Conservation (phyloP, 2,113 vertebrate species). For the Piprites chloris region DNA sequence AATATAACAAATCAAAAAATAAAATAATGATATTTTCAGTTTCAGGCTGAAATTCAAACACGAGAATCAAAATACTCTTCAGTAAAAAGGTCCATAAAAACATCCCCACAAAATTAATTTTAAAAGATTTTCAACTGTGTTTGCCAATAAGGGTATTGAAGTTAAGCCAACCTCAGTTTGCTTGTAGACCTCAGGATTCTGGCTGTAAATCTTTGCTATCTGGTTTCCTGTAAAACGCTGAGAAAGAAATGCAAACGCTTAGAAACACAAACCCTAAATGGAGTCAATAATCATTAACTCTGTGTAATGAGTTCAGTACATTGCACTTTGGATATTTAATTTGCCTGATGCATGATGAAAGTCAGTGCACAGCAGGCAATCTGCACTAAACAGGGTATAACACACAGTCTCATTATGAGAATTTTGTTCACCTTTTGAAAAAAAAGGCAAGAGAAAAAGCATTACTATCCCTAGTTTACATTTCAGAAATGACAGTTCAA, state of each 20-base stretch:
- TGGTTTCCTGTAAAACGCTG: constrained; percentile 98
- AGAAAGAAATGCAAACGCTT: constrained; percentile 61
- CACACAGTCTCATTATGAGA: constrained; percentile 48
- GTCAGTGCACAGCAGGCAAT: constrained; percentile 44
- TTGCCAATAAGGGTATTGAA: constrained; percentile 1
- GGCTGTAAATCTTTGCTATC: constrained; percentile 87
- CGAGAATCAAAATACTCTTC: not conserved
- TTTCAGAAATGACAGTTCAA: constrained; percentile 50
- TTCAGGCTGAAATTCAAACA: not conserved
- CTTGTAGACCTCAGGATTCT: constrained; percentile 74
- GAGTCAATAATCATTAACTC: constrained; percentile 64
- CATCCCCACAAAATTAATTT: not conserved
- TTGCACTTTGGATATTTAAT: constrained; percentile 39
- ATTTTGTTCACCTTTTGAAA: constrained; percentile 59
- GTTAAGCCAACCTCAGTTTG: constrained; percentile 83
- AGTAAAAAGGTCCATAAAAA: not conserved
- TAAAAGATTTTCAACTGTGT: not conserved
- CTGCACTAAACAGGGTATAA: constrained; percentile 52
- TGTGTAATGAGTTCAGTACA: constrained; percentile 25
- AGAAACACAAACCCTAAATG: constrained; percentile 50
- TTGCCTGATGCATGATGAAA: constrained; percentile 27
- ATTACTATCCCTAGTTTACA: constrained; percentile 44
- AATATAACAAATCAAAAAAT: not conserved
- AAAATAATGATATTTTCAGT: not conserved
- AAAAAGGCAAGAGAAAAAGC: constrained; percentile 12